A percentile compares a stretch with the other conserved stretches of the same genome.
These are phyloP conservation scores for Picus viridis DNA, from an alignment of 2,797 vertebrate species.

Conservation along the genomic window DNA sequence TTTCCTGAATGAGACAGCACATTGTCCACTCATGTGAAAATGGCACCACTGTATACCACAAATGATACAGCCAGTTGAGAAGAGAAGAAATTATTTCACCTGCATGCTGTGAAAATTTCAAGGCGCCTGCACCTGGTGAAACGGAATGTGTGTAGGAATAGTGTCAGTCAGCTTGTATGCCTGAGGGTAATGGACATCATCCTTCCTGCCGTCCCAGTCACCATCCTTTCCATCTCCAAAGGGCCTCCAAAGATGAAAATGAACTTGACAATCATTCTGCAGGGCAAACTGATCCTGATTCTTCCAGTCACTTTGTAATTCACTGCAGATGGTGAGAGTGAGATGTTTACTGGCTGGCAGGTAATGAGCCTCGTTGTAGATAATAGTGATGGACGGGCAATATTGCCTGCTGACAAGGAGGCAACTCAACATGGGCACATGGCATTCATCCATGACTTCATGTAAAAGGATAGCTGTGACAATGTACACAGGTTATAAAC, in stretches of 20 bases:
- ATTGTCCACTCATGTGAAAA: conserved; percentile 52
- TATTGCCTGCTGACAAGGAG: conserved; percentile 69
- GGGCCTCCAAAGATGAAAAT: conserved; percentile 76
- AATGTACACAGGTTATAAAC: conserved; percentile 58
- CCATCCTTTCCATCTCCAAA: conserved; percentile 65
- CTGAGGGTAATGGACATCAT: conserved; percentile 56
- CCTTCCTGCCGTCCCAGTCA: conserved; percentile 52
- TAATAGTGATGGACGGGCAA: conserved; percentile 80
- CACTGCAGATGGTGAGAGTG: conserved; percentile 79
- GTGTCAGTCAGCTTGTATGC: conserved; percentile 30
- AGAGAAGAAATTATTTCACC: conserved; percentile 55
- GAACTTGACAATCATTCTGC: conserved; percentile 78
- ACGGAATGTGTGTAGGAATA: conserved; percentile 51
- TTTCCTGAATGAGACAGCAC: conserved; percentile 46
- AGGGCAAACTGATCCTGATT: conserved; percentile 78
- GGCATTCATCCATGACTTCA: conserved; percentile 69
- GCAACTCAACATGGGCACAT: conserved; percentile 65
- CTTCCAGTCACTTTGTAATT: conserved; percentile 81
- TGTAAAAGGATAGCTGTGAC: conserved; percentile 52
- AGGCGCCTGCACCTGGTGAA: conserved; percentile 51
- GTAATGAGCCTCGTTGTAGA: conserved; percentile 76
- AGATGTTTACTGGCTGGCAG: conserved; percentile 80
- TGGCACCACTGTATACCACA: conserved; percentile 4
- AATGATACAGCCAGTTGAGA: conserved; percentile 6
- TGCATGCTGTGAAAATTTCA: conserved; percentile 56